Evolutionary conservation across 2,113 vertebrate species (phyloP).

Genomic region (Conger conger): DNA sequence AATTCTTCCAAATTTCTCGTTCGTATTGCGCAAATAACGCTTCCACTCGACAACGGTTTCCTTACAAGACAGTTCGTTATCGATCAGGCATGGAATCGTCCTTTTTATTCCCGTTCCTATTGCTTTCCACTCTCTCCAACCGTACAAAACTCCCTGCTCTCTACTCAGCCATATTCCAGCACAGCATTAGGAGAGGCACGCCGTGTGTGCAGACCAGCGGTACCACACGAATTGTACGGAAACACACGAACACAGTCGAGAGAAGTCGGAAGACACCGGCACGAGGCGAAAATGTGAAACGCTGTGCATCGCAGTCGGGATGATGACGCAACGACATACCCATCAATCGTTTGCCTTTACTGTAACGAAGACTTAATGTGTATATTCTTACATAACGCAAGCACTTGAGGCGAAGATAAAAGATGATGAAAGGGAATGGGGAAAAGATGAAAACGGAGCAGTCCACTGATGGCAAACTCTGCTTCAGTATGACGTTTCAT

Average conservation of each 20-base stretch:
- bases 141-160: slow-evolving; percentile 1
- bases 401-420: not conserved
- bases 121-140: not conserved
- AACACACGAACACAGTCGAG: slow-evolving; percentile 8
- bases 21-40: not conserved
- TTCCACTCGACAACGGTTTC: not conserved
- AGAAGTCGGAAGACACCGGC: slow-evolving; percentile 2
- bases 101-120: not conserved
- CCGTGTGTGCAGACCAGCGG: not conserved
- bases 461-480: not conserved
- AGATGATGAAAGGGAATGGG: not conserved
- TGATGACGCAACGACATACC: not conserved
- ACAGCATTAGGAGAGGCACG: slow-evolving; percentile 8
- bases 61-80: not conserved
- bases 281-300: not conserved
- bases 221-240: slow-evolving; percentile 15
- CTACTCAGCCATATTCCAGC: slow-evolving; percentile 35
- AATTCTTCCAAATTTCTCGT: not conserved
- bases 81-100: not conserved
- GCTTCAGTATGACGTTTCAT: not conserved
- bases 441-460: not conserved
- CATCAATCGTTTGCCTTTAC: not conserved
- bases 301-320: not conserved
- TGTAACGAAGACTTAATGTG: not conserved
- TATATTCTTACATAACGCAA: not conserved